Evolutionary conservation across 2,888 invertebrate species (phyloP), one percentile per base, ranked within the genome.

Genomic region (Theretra japonica): DNA sequence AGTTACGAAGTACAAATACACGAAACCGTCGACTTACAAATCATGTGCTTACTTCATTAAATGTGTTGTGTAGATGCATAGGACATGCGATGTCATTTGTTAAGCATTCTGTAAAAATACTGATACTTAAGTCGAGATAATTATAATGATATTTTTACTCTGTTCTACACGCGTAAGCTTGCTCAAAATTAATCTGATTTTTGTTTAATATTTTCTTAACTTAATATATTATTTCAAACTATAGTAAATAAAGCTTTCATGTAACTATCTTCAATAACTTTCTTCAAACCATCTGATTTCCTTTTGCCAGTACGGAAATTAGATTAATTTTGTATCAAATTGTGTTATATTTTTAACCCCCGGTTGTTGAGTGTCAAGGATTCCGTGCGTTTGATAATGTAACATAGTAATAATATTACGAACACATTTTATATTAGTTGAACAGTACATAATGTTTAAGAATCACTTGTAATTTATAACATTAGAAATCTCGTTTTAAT

Each of bases 401-500:
- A n/a, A 30, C 60, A 19, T 62, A 65, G 48, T 23, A 48, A 48
- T 76, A 76, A 71, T 56, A 57, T 60, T 41, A 23, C 58, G 28
- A 72, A 60, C 62, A 69, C 69, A 53, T 56, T 69, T 69, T 69
- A 69, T 28, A 58, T 65, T 72, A 56, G 19, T 71, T 72, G 65
- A 60, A 57, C 21, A 58, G n/a, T 41, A 53, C 53, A n/a, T 53
- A 56, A 53, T 56, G 17, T 21, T 23, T 53, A 50, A 65, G 65
- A 23, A 65, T 65, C 65, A 65, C n/a, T 65, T 48, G 65, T 74
- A 75, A 74, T 74, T 72, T 74, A 69, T 68, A 73, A 53, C 71
- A 73, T 73, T 76, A 77, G 81, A 65, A 65, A 65, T 65, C 65
- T 77, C 76, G 76, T 80, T 69, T 74, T 77, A 65, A 2, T 75